Evolutionary conservation across 1,140 invertebrate genomes (phyloP), one percentile per base, ranked within the genome.

Genomic region (Rhagoletis zephyria): DNA sequence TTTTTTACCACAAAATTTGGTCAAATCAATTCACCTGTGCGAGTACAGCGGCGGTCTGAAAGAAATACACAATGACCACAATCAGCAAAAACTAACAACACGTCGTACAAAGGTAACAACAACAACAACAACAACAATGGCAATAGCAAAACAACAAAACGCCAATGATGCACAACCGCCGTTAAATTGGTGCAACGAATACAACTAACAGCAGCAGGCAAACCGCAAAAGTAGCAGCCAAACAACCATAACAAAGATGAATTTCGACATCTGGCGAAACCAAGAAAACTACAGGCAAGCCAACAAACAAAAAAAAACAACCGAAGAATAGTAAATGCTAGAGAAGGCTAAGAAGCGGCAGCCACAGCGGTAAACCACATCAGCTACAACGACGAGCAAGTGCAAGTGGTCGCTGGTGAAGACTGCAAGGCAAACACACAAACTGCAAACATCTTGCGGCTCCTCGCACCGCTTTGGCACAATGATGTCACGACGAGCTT

Each of bases 121-220:
- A 67, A 74, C 67, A 48, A 74, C 67, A 48, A 48, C 67, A 48
- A 74, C 30, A 70, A 45, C 40, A 74, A 74, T 40, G 9, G 6
- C 65, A 67, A 77, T 45, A 42, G 45, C 40, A 77, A 30, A 30
- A 77, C 40, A 77, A 77, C 16, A 45, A 30, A 67, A 56, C 45
- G 48, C 48, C 74, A 81, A 81, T 81, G 74, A 81, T 81, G 74
- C 74, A 81, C 74, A 81, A 81, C 74, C 48, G 48, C 10, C 74
- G 51, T 56, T 81, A 81, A 81, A 81, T 81, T 81, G 74, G 74
- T 81, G 48, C 74, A 81, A 81, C 74, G 74, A 81, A 81, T 81
- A 6, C n/a, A 56, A 48, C 16, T 5, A 81, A 16, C 70, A 19
- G 5, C 45, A 51, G 74, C 74, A 14, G 42, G 48, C 16, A 81